These are phyloP conservation scores for Tyrophagus putrescentiae DNA, from an alignment of 1,140 invertebrate species.

Conservation along the genomic window DNA sequence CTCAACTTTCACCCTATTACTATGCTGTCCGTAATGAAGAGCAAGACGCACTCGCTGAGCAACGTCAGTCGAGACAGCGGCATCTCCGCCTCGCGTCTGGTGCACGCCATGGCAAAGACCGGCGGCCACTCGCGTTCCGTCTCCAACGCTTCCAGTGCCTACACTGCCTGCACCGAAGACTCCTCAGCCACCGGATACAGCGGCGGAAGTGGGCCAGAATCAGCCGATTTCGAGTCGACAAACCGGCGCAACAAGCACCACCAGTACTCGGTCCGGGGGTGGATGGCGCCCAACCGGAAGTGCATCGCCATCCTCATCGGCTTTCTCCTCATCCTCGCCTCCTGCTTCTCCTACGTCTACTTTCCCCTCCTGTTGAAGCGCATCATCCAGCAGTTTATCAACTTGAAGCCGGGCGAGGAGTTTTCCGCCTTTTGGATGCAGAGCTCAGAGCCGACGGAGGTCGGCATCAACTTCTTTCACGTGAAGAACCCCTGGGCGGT, in stretches of 20 bases:
- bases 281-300: not conserved
- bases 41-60: slow-evolving; percentile 1
- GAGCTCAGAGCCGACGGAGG: slow-evolving; percentile 12
- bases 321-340: not conserved
- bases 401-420: not conserved
- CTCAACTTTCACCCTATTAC: too few species aligned
- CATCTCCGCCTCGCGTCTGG: too few species aligned
- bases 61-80: slow-evolving; percentile 8
- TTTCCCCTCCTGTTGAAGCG: not conserved
- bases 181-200: not conserved
- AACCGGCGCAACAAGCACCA: too few species aligned
- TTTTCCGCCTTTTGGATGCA: slow-evolving; percentile 17
- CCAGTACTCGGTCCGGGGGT: too few species aligned
- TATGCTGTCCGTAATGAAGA: too few species aligned
- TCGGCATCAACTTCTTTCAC: slow-evolving; percentile 19
- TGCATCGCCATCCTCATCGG: not conserved
- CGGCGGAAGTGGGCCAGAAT: not conserved
- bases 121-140: not conserved
- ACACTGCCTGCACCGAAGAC: not conserved
- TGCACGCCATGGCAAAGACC: not conserved
- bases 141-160: slow-evolving; percentile 1
- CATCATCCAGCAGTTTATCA: slow-evolving; percentile 3
- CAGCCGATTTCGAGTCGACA: too few species aligned
- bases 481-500: slow-evolving; percentile 6
- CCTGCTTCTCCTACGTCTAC: not conserved